Conservation (phyloP, 2,888 invertebrate genomes). For the Dorcus hopei region DNA sequence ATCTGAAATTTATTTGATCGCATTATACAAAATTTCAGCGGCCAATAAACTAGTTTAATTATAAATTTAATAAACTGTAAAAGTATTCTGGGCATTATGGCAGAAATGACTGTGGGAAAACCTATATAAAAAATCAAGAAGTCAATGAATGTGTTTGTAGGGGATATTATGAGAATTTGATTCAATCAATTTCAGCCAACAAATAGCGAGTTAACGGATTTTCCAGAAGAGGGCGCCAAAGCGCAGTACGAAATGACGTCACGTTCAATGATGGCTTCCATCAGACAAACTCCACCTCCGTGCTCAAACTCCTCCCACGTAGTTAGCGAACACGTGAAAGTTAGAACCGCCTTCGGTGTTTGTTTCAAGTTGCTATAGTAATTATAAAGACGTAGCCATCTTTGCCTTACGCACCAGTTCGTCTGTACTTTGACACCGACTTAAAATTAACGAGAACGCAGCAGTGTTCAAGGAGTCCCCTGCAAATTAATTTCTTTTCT, state of each 20-base stretch:
- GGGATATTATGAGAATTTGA: not conserved
- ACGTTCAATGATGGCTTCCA: slow-evolving; percentile 28
- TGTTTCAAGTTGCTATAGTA: slow-evolving; percentile 39
- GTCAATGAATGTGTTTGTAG: not conserved
- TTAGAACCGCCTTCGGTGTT: slow-evolving; percentile 30
- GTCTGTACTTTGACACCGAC: slow-evolving; percentile 8
- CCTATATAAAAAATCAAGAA: too few species aligned
- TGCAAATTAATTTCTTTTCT: not conserved
- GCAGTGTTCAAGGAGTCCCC: not conserved
- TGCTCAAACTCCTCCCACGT: slow-evolving; percentile 32
- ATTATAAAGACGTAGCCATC: slow-evolving; percentile 35
- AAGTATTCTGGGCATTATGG: too few species aligned
- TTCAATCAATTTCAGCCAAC: slow-evolving; percentile 7
- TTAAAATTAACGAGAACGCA: too few species aligned
- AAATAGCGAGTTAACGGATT: slow-evolving; percentile 10
- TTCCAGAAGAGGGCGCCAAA: slow-evolving; percentile 24
- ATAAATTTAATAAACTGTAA: too few species aligned
- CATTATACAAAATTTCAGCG: too few species aligned
- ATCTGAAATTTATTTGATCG: too few species aligned
- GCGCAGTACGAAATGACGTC: slow-evolving; percentile 25
- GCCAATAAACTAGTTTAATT: too few species aligned
- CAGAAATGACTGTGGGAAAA: too few species aligned
- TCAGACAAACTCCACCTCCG: slow-evolving; percentile 21
- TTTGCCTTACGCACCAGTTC: slow-evolving; percentile 27
- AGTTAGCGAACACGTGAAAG: slow-evolving; percentile 32